Conservation (phyloP, 2,888 invertebrate genomes). For the Coelopa pilipes region DNA sequence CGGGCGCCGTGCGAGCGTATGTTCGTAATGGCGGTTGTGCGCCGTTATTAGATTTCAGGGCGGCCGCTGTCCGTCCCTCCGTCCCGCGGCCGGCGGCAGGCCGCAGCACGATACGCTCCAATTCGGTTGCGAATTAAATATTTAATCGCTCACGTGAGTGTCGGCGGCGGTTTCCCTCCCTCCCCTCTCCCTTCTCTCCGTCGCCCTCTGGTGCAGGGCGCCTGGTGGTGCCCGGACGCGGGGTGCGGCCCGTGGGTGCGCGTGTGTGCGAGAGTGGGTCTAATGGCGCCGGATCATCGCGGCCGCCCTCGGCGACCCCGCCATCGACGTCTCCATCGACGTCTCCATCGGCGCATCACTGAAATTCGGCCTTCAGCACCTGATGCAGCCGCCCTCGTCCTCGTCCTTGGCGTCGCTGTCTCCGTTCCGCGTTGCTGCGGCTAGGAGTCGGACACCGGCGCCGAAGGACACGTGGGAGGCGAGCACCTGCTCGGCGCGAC, state of each 20-base stretch:
- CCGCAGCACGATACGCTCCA: slow-evolving; percentile 32
- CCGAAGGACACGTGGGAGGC: too few species aligned
- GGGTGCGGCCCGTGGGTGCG: background rate
- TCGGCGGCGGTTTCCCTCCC: too few species aligned
- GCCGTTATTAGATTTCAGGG: slow-evolving; percentile 27
- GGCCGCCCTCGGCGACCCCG: slow-evolving; percentile 4
- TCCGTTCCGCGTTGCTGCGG: too few species aligned
- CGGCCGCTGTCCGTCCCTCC: too few species aligned
- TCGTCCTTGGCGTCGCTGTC: too few species aligned
- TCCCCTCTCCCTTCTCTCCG: too few species aligned
- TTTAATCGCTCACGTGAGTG: slow-evolving; percentile 11
- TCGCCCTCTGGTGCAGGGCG: too few species aligned
- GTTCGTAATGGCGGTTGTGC: background rate
- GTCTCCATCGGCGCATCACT: slow-evolving; percentile 26
- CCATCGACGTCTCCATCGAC: slow-evolving; percentile 21
- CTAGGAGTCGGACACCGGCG: too few species aligned
- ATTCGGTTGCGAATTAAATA: slow-evolving; percentile 33
- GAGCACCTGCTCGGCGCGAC: too few species aligned
- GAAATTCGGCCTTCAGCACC: slow-evolving; percentile 32
- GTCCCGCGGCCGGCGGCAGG: background rate
- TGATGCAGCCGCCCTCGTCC: background rate
- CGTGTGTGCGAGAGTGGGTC: slow-evolving; percentile 4
- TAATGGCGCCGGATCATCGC: slow-evolving; percentile 27
- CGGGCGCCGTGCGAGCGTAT: background rate
- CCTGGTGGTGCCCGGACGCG: too few species aligned